Base-by-base conservation (phyloP, 1,140 invertebrate genomes). In the Acromyrmex heyeri region DNA sequence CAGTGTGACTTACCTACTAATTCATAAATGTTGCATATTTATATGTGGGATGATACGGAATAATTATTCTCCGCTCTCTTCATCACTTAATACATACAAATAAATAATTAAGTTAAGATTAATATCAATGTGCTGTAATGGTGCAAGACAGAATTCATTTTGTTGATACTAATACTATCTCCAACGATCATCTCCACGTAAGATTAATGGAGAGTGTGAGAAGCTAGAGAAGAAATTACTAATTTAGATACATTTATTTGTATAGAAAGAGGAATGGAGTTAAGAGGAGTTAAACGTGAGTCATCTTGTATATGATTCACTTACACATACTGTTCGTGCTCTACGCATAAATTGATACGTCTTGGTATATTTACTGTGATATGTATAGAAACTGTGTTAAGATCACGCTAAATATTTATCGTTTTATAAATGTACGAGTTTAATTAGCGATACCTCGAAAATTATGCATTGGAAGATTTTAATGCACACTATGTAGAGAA, bases 281-380 rank as follows among this genome's bases (percentile, higher is more conserved):
- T 38, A 38, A 38, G 34, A 38, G 34, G 34, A 38, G 34, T 38
- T 75, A 61, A 30, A 0, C 24, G 6, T 75, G 69, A 73, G 30
- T 73, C 55, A 75, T 83, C 16, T 61, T 62, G n/a, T 14, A 82
- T 14, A 61, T 48, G 69, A 10, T 83, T 50, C 48, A 65, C n/a
- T 48, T 61, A 73, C 38, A 82, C 38, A 38, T 73, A 44, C 18
- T 70, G 48, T 8, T 81, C 57, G 38, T 62, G 21, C 5, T 69
- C 16, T 38, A 61, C 48, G 8, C 7, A 75, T 55, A 73, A n/a
- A 72, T 86, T 57, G 48, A 67, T 34, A 87, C 61, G 53, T 5
- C 78, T 81, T 88, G 76, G 64, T 73, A 76, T 57, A 78, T 78
- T 62, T 76, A 87, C 88, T 90, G 88, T 89, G 88, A 90, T 90